A percentile compares a stretch with the other conserved stretches of the same genome.
Evolutionary conservation across 2,888 invertebrate genomes (phyloP).

Genomic region (Dendrolimus houi): DNA sequence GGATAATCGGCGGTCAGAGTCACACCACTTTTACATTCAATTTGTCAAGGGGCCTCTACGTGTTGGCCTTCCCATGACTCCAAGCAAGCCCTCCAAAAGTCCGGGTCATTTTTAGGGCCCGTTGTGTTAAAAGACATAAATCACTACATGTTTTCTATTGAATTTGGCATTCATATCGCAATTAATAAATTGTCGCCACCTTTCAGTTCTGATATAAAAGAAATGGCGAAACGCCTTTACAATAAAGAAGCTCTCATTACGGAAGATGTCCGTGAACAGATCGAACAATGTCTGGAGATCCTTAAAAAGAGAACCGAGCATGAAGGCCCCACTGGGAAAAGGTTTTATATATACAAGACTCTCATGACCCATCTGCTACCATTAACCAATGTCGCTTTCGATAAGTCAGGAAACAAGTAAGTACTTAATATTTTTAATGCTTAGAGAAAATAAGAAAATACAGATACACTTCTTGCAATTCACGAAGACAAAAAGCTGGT

Average conservation of each 20-base stretch:
- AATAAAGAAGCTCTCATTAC: conserved; percentile 75
- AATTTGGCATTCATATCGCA: neutral
- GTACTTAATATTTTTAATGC: neutral
- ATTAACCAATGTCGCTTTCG: conserved; percentile 83
- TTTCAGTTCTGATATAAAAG: conserved; percentile 72
- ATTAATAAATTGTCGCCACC: conserved; percentile 1
- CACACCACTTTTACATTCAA: too few species aligned
- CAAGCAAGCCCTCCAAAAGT: too few species aligned
- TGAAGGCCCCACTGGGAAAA: conserved; percentile 74
- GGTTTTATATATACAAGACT: conserved; percentile 80
- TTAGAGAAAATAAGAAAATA: too few species aligned
- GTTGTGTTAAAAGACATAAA: too few species aligned
- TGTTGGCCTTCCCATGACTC: too few species aligned
- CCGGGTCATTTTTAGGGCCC: too few species aligned
- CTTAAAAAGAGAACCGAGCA: conserved; percentile 80
- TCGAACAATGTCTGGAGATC: conserved; percentile 77
- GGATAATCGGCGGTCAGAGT: too few species aligned
- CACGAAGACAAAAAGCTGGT: too few species aligned
- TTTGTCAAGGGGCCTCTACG: too few species aligned
- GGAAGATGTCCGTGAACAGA: conserved; percentile 71
- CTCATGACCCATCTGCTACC: conserved; percentile 82
- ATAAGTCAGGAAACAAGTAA: conserved; percentile 80
- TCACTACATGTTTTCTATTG: too few species aligned
- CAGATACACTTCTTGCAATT: too few species aligned
- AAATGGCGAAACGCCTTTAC: conserved; percentile 65